These are phyloP conservation scores for Micrasema minimum DNA, from an alignment of 1,140 invertebrate genomes.

Conservation along the genomic window DNA sequence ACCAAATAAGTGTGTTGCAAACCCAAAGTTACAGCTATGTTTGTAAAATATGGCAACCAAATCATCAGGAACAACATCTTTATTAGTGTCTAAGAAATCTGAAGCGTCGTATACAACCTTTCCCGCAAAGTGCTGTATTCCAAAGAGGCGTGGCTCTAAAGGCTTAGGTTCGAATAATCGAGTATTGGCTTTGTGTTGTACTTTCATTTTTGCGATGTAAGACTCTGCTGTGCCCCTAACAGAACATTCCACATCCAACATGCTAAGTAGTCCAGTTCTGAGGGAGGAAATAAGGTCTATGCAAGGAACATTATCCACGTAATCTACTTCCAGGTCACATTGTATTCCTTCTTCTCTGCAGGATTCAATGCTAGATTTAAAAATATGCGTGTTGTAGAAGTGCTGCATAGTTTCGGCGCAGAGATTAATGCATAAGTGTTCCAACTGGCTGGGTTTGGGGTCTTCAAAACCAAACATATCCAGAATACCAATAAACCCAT, in stretches of 20 bases:
- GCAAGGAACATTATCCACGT: slow-evolving; percentile 95
- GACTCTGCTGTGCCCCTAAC: slow-evolving; percentile 87
- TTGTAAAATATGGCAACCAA: slow-evolving; percentile 93
- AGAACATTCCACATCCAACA: slow-evolving; percentile 93
- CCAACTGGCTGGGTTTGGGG: slow-evolving; percentile 87
- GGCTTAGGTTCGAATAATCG: slow-evolving; percentile 79
- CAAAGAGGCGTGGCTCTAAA: slow-evolving; percentile 83
- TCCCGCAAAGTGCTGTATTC: slow-evolving; percentile 92
- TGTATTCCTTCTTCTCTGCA: slow-evolving; percentile 92
- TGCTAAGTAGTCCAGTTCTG: slow-evolving; percentile 89
- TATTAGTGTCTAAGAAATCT: slow-evolving; percentile 91
- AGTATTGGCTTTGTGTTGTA: slow-evolving; percentile 75
- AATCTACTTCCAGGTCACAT: slow-evolving; percentile 92
- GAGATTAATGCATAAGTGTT: slow-evolving; percentile 94
- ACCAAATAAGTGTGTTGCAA: slow-evolving; percentile 93
- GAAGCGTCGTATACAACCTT: slow-evolving; percentile 89
- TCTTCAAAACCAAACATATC: slow-evolving; percentile 98
- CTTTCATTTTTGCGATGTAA: slow-evolving; percentile 87
- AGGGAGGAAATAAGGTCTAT: slow-evolving; percentile 95
- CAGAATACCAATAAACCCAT: slow-evolving; percentile 93
- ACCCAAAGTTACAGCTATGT: slow-evolving; percentile 93
- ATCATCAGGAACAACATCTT: slow-evolving; percentile 92
- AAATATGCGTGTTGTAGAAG: slow-evolving; percentile 97
- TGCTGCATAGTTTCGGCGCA: slow-evolving; percentile 98
- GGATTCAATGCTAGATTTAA: slow-evolving; percentile 93